Evolutionary conservation across 1,140 invertebrate species (phyloP).

Genomic region (Orius insidiosus): DNA sequence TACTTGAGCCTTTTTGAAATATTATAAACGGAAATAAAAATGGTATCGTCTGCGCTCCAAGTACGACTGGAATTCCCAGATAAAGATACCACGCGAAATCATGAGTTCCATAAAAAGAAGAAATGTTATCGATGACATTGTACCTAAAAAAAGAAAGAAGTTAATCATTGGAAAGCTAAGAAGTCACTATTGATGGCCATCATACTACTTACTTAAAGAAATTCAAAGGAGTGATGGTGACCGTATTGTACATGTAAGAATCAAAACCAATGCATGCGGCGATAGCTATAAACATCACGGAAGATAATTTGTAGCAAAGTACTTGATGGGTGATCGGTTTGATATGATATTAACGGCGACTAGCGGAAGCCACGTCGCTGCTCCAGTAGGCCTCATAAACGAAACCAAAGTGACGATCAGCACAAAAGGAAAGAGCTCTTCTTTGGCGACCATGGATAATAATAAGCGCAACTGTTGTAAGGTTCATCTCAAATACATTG

Average conservation of each 20-base stretch:
- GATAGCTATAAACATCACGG: slow-evolving; percentile 32
- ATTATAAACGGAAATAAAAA: slow-evolving; percentile 27
- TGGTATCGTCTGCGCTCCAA: slow-evolving; percentile 46
- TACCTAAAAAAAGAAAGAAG: slow-evolving; percentile 29
- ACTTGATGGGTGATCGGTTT: slow-evolving; percentile 18
- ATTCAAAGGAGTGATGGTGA: slow-evolving; percentile 63
- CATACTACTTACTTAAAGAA: slow-evolving; percentile 42
- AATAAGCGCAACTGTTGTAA: slow-evolving; percentile 64
- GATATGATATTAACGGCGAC: slow-evolving; percentile 38
- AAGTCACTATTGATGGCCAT: no score
- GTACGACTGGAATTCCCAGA: slow-evolving; percentile 45
- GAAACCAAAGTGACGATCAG: slow-evolving; percentile 54
- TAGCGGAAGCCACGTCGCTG: slow-evolving; percentile 63
- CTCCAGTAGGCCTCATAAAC: slow-evolving; percentile 61
- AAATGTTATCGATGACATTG: slow-evolving; percentile 34
- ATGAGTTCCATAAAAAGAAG: slow-evolving; percentile 66
- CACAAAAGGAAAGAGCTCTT: slow-evolving; percentile 30
- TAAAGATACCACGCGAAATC: slow-evolving; percentile 67
- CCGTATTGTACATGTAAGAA: slow-evolving; percentile 46
- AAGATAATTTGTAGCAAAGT: slow-evolving; percentile 26
- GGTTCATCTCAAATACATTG: slow-evolving; percentile 64
- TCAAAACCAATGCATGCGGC: slow-evolving; percentile 45
- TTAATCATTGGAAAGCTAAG: no score
- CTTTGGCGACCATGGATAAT: slow-evolving; percentile 51
- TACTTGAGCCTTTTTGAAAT: background rate